Evolutionary conservation across 2,797 vertebrate species (phyloP).

Genomic region (Bradypodion pumilum): DNA sequence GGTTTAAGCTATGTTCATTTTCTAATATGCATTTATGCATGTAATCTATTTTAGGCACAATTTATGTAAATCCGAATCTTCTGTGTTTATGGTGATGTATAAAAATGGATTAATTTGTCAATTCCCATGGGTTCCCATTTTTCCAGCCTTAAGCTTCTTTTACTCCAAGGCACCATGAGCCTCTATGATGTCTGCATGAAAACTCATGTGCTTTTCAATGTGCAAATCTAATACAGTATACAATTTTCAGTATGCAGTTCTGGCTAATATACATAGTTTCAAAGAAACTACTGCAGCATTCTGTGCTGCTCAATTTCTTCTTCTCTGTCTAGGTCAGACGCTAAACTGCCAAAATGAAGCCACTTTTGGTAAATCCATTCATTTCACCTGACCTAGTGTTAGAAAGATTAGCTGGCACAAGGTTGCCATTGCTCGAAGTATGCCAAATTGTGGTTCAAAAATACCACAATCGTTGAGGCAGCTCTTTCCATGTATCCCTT

Average conservation of each 20-base stretch:
- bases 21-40: neutral
- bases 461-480: too few species aligned
- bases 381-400: too few species aligned
- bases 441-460: too few species aligned
- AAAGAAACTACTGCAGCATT: neutral
- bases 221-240: neutral
- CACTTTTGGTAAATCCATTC: too few species aligned
- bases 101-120: neutral
- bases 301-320: too few species aligned
- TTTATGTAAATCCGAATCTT: neutral
- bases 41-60: neutral
- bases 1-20: neutral
- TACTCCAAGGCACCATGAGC: neutral
- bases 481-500: too few species aligned
- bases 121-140: neutral
- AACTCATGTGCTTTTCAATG: neutral
- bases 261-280: neutral
- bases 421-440: too few species aligned
- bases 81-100: neutral
- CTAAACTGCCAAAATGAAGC: too few species aligned
- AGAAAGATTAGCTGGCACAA: too few species aligned
- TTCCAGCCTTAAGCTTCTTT: neutral
- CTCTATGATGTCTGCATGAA: neutral
- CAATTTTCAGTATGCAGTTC: neutral
- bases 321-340: too few species aligned